These are phyloP conservation scores for Leucoraja ocellata DNA, from an alignment of 2,797 vertebrate species.

Conservation along the genomic window DNA sequence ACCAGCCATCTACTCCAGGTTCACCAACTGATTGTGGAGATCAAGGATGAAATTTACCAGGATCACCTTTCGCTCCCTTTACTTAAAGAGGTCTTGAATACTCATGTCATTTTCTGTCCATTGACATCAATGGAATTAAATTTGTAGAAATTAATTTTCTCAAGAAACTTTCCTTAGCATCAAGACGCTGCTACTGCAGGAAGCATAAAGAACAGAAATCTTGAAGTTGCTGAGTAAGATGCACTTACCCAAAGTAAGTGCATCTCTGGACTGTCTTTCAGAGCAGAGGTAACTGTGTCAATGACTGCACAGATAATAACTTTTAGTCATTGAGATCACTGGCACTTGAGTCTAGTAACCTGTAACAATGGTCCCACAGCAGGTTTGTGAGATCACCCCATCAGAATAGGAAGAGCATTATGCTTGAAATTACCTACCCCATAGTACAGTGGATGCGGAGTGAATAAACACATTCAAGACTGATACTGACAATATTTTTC, in stretches of 20 bases:
- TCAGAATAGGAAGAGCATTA: background rate
- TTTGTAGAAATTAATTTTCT: background rate
- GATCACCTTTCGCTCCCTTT: background rate
- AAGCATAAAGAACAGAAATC: background rate
- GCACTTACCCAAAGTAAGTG: background rate
- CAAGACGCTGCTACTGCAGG: background rate
- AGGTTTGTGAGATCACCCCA: no score
- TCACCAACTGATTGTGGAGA: background rate
- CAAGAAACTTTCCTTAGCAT: background rate
- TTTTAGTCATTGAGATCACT: background rate
- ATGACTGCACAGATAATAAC: background rate
- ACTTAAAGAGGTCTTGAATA: background rate
- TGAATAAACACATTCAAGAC: no score
- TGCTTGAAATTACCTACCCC: background rate
- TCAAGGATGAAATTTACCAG: background rate
- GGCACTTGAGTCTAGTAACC: background rate
- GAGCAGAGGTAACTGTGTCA: background rate
- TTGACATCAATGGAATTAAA: background rate
- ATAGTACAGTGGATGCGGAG: no score
- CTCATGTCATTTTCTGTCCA: background rate
- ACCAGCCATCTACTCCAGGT: background rate
- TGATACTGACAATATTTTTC: no score
- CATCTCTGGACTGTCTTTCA: background rate
- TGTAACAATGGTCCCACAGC: no score
- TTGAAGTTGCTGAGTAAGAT: background rate